phyloP scores from a whole-genome alignment of 2,888 invertebrate species.

The Miltochrista miniata region DNA sequence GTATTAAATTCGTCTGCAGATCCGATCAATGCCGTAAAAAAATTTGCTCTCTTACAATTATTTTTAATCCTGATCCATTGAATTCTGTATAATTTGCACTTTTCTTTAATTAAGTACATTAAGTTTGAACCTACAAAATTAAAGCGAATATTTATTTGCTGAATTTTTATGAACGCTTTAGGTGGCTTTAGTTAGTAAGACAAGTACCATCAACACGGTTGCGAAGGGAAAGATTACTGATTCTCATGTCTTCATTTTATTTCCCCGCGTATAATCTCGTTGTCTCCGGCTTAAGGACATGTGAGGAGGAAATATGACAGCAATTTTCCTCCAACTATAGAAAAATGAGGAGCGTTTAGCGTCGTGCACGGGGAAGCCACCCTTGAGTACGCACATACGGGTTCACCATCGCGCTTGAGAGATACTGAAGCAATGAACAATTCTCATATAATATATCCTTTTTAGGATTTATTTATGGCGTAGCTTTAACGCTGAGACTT shows the following conservation, averaged over 20 bases:
- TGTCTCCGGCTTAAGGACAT: conserved; percentile 80
- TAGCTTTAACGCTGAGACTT: conserved; percentile 29
- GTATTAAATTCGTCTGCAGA: too few relatives aligned
- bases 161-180: too few relatives aligned
- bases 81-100: too few relatives aligned
- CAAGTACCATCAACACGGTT: conserved; percentile 51
- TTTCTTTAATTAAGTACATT: too few relatives aligned
- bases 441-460: conserved; percentile 45
- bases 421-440: conserved; percentile 45
- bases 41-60: too few relatives aligned
- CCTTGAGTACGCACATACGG: conserved; percentile 48
- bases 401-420: conserved; percentile 43
- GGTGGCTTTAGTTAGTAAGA: conserved; percentile 11
- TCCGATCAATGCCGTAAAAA: too few relatives aligned
- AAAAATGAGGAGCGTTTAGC: conserved; percentile 78
- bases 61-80: too few relatives aligned
- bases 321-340: conserved; percentile 80
- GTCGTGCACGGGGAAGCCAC: conserved; percentile 65
- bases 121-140: too few relatives aligned
- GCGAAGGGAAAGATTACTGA: conserved; percentile 70
- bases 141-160: too few relatives aligned
- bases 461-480: conserved; percentile 37
- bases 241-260: conserved; percentile 77
- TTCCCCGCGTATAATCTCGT: conserved; percentile 79
- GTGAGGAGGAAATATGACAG: conserved; percentile 80